Evolutionary conservation across 2,113 vertebrate species (phyloP).

Genomic region (Acanthochromis polyacanthus): DNA sequence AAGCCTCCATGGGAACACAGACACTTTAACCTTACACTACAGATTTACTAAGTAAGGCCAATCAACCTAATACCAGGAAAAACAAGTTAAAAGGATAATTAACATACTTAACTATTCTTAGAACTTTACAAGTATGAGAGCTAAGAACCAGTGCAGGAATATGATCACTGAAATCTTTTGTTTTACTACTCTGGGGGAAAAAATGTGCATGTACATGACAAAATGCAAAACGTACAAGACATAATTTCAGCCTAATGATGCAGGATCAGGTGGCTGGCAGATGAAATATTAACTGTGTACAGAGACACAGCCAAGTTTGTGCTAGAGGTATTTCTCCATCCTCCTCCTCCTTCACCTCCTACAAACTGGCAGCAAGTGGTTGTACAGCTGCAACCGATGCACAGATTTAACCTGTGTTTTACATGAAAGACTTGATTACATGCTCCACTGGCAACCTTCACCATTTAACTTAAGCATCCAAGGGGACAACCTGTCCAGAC

Average conservation of each 20-base stretch:
- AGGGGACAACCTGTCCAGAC: background rate
- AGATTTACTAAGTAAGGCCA: slow-evolving; percentile 6
- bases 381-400: background rate
- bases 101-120: background rate
- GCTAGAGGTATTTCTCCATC: no score
- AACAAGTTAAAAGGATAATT: slow-evolving; percentile 1
- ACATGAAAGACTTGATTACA: background rate
- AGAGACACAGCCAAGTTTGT: background rate
- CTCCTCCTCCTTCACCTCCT: no score
- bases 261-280: background rate
- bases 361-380: no score
- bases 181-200: background rate
- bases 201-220: background rate
- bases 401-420: background rate
- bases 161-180: background rate
- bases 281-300: background rate
- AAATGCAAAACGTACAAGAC: background rate
- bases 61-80: background rate
- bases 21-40: background rate
- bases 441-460: background rate
- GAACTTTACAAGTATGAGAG: background rate
- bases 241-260: no score
- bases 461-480: background rate
- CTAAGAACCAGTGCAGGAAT: background rate
- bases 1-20: no score